Evolutionary conservation across 2,888 invertebrate genomes (phyloP).

Genomic region (Callimorpha dominula): DNA sequence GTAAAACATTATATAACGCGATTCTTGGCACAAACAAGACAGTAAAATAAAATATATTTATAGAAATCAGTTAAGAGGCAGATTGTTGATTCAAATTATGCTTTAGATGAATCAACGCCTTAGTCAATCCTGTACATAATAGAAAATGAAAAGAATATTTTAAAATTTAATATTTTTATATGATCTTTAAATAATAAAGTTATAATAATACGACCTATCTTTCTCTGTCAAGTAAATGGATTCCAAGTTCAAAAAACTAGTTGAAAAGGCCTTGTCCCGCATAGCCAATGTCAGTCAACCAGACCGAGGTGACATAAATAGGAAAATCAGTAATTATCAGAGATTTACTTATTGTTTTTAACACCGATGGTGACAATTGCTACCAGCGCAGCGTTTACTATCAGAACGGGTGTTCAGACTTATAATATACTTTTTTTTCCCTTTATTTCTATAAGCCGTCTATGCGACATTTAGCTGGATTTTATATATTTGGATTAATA

Average conservation of each 20-base stretch:
- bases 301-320: neutral
- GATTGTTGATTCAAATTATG: neutral
- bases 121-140: neutral
- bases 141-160: neutral
- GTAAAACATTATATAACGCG: conserved; percentile 5
- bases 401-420: neutral
- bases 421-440: neutral
- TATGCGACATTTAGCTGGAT: no score
- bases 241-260: conserved; percentile 4
- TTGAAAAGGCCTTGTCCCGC: conserved; percentile 7
- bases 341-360: neutral
- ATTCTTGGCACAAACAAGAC: conserved; percentile 13
- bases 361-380: neutral
- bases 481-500: no score
- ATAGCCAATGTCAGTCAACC: conserved; percentile 2
- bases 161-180: no score
- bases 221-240: neutral
- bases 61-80: conserved; percentile 4
- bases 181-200: no score
- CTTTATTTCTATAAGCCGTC: no score
- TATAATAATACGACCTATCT: no score
- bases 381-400: neutral
- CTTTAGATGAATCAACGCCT: neutral
- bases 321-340: neutral
- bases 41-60: conserved; percentile 10